phyloP scores from a whole-genome alignment of 2,797 vertebrate species.

The Danio kyathit region DNA sequence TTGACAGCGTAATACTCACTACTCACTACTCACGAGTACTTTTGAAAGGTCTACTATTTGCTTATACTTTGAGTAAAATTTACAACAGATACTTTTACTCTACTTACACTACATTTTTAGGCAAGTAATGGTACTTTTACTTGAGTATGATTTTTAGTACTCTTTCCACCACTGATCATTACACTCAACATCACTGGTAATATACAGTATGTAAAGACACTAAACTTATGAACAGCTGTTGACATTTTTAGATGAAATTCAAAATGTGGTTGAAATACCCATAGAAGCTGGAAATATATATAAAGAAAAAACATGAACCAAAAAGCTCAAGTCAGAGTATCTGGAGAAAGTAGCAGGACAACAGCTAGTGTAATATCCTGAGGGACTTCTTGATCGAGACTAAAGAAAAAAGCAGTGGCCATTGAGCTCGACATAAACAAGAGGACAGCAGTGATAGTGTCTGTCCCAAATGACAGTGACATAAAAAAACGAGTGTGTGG shows the following conservation, averaged over 20 bases:
- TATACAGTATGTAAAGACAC: neutral
- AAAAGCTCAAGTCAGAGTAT: neutral
- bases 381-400: neutral
- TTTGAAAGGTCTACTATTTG: too few relatives aligned
- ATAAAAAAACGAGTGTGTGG: neutral
- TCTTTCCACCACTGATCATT: too few relatives aligned
- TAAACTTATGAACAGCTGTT: neutral
- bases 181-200: neutral
- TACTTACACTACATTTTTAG: too few relatives aligned
- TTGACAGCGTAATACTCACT: too few relatives aligned
- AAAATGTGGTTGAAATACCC: neutral
- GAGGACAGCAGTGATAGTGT: neutral
- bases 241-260: neutral
- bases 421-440: constrained; percentile 11
- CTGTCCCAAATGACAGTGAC: neutral
- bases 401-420: constrained; percentile 7
- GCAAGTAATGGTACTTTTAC: too few relatives aligned
- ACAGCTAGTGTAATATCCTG: neutral
- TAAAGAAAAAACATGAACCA: neutral
- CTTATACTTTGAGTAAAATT: too few relatives aligned
- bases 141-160: too few relatives aligned
- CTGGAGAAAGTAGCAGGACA: neutral
- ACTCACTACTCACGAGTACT: too few relatives aligned
- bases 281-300: neutral
- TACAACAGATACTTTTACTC: too few relatives aligned